Evolutionary conservation across 2,888 invertebrate genomes (phyloP), one percentile per base, ranked within the genome.

Genomic region (Dicycla oo): DNA sequence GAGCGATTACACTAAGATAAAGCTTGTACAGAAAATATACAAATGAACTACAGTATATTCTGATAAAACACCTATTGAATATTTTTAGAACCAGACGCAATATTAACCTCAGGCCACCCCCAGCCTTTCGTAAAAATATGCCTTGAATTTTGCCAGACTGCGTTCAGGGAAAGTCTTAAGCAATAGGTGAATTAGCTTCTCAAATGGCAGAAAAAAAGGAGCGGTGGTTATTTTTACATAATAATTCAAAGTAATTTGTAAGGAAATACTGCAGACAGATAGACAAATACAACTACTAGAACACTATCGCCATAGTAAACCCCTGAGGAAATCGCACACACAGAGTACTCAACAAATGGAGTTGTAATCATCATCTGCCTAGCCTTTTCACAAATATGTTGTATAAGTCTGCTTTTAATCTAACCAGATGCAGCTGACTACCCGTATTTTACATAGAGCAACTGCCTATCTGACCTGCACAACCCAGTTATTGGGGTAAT

Each of bases 121-220:
- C n/a, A 43, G 43, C 20, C 18, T 45, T 76, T 47, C 11, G 34
- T 30, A 7, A 15, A 38, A 58, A 26, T 51, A 45, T 64, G 18
- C 0, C 18, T 18, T 23, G 45, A 38, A 40, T 43, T 26, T 56
- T 26, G 23, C 23, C 13, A 34, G 20, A 18, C 30, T 61, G 45
- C 38, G 20, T 40, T 61, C 8, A 43, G 26, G 53, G 20, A 26
- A 13, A 58, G 53, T 57, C 23, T 61, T 15, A 68, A 68, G 47
- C 54, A 45, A 38, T 51, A 68, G 1, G 15, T 26, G 30, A 65
- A 40, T 7, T 38, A 38, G 18, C 10, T 54, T 20, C 78, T 65
- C 78, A 71, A 77, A 77, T 56, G 2, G 6, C 66, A 73, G 56
- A 66, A 73, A 77, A 66, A 73, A 78, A 78, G 66, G 78, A 73